These are phyloP conservation scores for Leucophenga maculata DNA, from an alignment of 2,888 invertebrate species.

Conservation along the genomic window DNA sequence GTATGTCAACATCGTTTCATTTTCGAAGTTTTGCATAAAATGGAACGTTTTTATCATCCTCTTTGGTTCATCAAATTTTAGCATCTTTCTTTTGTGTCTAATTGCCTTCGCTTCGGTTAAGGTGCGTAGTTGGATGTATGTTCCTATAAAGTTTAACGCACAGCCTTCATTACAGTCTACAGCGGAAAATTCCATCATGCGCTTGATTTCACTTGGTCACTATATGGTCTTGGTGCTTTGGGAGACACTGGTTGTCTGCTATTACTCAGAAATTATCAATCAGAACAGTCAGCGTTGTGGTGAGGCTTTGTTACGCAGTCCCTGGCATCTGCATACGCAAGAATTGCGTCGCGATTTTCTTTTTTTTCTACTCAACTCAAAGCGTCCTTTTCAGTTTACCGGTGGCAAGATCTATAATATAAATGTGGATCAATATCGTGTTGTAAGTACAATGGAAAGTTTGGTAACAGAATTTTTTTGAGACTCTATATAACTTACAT, in stretches of 20 bases:
- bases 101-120: slow-evolving; percentile 67
- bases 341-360: slow-evolving; percentile 57
- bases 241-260: slow-evolving; percentile 66
- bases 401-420: slow-evolving; percentile 64
- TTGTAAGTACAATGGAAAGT: slow-evolving; percentile 33
- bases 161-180: slow-evolving; percentile 43
- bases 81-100: slow-evolving; percentile 66
- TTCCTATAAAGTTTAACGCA: too few relatives aligned
- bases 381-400: slow-evolving; percentile 54
- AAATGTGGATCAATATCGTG: slow-evolving; percentile 52
- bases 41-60: slow-evolving; percentile 67
- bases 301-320: slow-evolving; percentile 61
- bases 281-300: slow-evolving; percentile 61
- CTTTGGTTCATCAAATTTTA: slow-evolving; percentile 67
- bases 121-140: slow-evolving; percentile 45
- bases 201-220: slow-evolving; percentile 57
- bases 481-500: not conserved
- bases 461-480: not conserved
- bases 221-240: slow-evolving; percentile 60
- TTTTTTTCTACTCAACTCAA: slow-evolving; percentile 57
- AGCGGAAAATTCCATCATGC: slow-evolving; percentile 57
- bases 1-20: slow-evolving; percentile 66
- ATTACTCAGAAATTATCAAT: slow-evolving; percentile 59
- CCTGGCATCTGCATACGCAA: slow-evolving; percentile 60
- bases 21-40: slow-evolving; percentile 51